Conservation (phyloP, 92 coral and sea anemone species). For the Paramuricea clavata region DNA sequence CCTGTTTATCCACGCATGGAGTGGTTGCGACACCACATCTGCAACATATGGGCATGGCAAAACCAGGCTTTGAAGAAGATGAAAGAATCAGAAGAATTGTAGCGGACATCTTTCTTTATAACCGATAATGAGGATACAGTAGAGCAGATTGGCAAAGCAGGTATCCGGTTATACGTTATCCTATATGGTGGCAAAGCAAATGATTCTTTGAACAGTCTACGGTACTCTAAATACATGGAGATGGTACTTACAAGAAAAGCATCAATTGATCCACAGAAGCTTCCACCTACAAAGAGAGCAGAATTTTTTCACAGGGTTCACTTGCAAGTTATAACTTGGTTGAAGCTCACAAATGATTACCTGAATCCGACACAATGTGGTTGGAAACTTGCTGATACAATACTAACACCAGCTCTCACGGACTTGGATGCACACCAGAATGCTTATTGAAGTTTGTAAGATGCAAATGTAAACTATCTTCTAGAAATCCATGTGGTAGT, state of each 20-base stretch:
- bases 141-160: no score
- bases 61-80: no score
- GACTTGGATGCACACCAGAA: constrained; percentile 49
- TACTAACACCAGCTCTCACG: constrained; percentile 20
- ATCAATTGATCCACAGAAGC: constrained; percentile 41
- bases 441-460: constrained; percentile 3
- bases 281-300: constrained; percentile 54
- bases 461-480: not conserved
- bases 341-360: not conserved
- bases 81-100: no score
- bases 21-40: no score
- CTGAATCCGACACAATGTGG: constrained; percentile 43
- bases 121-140: no score
- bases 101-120: no score
- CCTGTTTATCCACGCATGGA: no score
- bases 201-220: constrained; percentile 20
- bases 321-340: constrained; percentile 11
- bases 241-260: constrained; percentile 29
- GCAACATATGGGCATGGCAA: no score
- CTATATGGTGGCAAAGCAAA: constrained; percentile 33
- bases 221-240: constrained; percentile 40
- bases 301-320: constrained; percentile 37
- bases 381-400: constrained; percentile 27
- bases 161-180: no score
- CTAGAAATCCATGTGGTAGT: not conserved